phyloP scores from a whole-genome alignment of 1,140 invertebrate species.

The Brevipalpus yothersi region DNA sequence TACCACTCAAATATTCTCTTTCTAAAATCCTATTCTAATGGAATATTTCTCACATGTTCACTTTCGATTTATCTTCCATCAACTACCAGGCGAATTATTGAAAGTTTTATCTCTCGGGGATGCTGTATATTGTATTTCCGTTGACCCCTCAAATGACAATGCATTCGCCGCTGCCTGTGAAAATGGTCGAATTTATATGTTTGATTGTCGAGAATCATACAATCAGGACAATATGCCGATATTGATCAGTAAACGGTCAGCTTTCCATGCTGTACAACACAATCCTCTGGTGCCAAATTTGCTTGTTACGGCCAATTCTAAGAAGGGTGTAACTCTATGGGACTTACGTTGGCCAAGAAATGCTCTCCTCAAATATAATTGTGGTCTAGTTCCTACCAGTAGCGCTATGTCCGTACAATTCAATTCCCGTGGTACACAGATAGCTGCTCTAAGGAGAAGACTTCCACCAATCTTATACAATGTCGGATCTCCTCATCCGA shows the following conservation, averaged over 20 bases:
- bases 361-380: slow-evolving; percentile 34
- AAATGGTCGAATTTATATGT: slow-evolving; percentile 59
- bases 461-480: slow-evolving; percentile 56
- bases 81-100: slow-evolving; percentile 27
- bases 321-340: slow-evolving; percentile 65
- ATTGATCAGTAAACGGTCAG: slow-evolving; percentile 35
- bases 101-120: slow-evolving; percentile 58
- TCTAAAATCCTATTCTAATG: background rate
- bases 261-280: slow-evolving; percentile 73
- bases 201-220: slow-evolving; percentile 39
- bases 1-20: too few relatives aligned
- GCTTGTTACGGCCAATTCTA: slow-evolving; percentile 61
- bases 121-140: slow-evolving; percentile 61
- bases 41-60: slow-evolving; percentile 6
- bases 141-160: slow-evolving; percentile 54
- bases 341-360: slow-evolving; percentile 53
- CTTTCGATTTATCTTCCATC: slow-evolving; percentile 1
- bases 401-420: slow-evolving; percentile 71
- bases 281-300: slow-evolving; percentile 56
- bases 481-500: slow-evolving; percentile 32
- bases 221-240: slow-evolving; percentile 25
- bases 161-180: slow-evolving; percentile 70
- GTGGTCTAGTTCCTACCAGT: slow-evolving; percentile 37
- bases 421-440: slow-evolving; percentile 42
- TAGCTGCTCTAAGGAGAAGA: slow-evolving; percentile 57